phyloP scores from a whole-genome alignment of 1,140 invertebrate species.

The Andrena cerasifolii region DNA sequence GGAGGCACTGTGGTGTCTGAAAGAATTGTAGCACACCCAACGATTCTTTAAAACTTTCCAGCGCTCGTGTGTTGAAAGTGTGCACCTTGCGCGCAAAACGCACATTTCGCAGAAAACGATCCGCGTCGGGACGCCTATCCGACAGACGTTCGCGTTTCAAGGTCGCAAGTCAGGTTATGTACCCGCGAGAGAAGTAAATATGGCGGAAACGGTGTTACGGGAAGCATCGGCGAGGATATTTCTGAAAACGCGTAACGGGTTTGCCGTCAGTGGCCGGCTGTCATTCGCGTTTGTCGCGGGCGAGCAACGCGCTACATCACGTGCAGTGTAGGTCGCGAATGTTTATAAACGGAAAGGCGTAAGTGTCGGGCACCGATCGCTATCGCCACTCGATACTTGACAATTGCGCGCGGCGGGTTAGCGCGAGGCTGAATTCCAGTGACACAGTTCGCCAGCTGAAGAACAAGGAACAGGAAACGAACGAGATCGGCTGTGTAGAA shows the following conservation, averaged over 20 bases:
- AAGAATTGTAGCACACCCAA: too few species aligned
- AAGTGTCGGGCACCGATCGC: neutral
- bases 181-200: constrained; percentile 31
- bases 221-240: neutral
- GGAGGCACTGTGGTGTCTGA: too few species aligned
- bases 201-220: neutral
- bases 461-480: too few species aligned
- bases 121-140: neutral
- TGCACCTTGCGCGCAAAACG: too few species aligned
- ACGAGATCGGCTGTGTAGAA: too few species aligned
- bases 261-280: neutral
- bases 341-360: constrained; percentile 52
- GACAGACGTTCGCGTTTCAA: neutral
- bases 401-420: neutral
- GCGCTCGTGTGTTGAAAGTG: too few species aligned
- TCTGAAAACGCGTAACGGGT: neutral
- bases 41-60: too few species aligned
- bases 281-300: constrained; percentile 11
- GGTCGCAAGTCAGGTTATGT: constrained; percentile 6
- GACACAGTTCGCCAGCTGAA: neutral
- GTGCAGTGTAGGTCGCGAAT: constrained; percentile 49
- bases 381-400: neutral
- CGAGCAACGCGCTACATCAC: constrained; percentile 15
- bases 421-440: neutral
- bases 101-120: neutral